These are phyloP conservation scores for Otolemur crassicaudatus DNA, from an alignment of 2,797 vertebrate species.

Conservation along the genomic window DNA sequence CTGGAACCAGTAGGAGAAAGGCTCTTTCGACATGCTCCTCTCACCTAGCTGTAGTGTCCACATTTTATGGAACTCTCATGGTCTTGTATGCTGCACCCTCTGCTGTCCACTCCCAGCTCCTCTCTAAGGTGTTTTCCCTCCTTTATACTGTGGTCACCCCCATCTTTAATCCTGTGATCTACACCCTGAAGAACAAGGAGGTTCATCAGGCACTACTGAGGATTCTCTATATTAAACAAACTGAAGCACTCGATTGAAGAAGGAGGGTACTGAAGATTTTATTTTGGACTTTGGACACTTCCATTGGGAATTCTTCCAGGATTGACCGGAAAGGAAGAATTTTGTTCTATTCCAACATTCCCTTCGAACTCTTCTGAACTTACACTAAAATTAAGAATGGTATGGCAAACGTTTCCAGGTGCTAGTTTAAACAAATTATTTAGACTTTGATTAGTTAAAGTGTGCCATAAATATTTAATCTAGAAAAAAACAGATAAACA, in stretches of 20 bases:
- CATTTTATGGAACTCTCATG: slow-evolving; percentile 63
- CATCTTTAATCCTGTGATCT: slow-evolving; percentile 68
- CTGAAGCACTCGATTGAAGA: not conserved
- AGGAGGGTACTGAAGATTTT: not conserved
- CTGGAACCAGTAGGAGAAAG: slow-evolving; percentile 16
- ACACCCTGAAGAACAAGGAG: slow-evolving; percentile 70
- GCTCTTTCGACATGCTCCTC: slow-evolving; percentile 69
- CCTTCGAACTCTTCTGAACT: not conserved
- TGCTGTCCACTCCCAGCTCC: slow-evolving; percentile 43
- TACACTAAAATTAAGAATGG: not conserved
- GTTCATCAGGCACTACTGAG: slow-evolving; percentile 53
- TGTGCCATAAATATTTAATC: not conserved
- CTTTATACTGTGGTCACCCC: slow-evolving; percentile 70
- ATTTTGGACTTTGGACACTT: not conserved
- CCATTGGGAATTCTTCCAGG: not conserved
- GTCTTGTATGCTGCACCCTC: slow-evolving; percentile 57
- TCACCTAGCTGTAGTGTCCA: slow-evolving; percentile 60
- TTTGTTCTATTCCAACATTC: not conserved
- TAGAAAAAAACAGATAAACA: not conserved
- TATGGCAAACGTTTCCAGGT: not conserved
- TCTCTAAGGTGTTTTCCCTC: slow-evolving; percentile 63
- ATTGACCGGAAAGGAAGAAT: not conserved
- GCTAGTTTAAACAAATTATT: not conserved
- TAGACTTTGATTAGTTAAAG: not conserved
- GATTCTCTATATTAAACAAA: not conserved